These are phyloP conservation scores for Falco berigora DNA, from an alignment of 2,797 vertebrate species.

Conservation along the genomic window DNA sequence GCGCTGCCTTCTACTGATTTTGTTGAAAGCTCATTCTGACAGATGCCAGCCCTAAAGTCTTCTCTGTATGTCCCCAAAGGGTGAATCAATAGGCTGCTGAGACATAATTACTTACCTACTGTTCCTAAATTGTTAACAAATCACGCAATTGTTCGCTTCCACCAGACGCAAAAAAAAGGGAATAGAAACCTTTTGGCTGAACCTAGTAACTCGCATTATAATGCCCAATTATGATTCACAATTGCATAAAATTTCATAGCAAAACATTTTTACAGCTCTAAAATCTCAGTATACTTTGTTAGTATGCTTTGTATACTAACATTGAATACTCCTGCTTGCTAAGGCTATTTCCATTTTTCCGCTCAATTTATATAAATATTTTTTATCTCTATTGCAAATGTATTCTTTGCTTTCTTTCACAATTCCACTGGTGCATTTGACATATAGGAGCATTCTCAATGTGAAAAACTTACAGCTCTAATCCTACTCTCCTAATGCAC, in stretches of 20 bases:
- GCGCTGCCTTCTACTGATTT: fast-evolving
- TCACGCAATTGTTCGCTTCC: background rate
- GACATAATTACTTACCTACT: background rate
- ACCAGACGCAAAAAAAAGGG: background rate
- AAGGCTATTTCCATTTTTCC: background rate
- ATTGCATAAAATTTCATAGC: background rate
- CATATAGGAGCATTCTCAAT: background rate
- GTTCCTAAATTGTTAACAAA: background rate
- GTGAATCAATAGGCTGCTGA: conserved; percentile 8
- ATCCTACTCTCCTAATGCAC: background rate
- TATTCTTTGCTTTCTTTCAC: background rate
- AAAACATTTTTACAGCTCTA: background rate
- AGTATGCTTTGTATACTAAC: background rate
- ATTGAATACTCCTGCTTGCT: background rate
- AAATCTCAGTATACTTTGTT: background rate
- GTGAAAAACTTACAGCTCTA: background rate
- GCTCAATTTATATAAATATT: background rate
- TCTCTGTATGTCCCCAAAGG: background rate
- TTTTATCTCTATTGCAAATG: background rate
- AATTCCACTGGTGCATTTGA: background rate
- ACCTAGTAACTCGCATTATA: background rate
- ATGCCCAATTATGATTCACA: background rate
- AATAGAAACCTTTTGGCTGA: background rate
- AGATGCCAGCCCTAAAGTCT: background rate
- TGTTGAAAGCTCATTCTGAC: background rate